Percentiles rank a stretch among this genome's conserved stretches.
Conservation (phyloP, 2,888 invertebrate species). For the Thera obeliscata region DNA sequence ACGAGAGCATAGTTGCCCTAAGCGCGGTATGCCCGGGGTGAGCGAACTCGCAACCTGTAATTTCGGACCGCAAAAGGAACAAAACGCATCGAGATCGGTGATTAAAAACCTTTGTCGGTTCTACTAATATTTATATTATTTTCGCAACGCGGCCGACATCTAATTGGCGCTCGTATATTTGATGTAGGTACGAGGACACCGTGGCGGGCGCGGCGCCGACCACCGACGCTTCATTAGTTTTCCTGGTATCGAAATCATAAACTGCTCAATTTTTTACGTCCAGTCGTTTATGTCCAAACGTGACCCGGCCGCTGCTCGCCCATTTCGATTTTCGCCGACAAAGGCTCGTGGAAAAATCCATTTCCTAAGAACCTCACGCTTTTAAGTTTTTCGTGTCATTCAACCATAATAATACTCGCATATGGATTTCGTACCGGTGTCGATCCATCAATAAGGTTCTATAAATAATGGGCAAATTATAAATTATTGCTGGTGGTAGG, state of each 20-base stretch:
- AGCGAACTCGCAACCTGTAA: slow-evolving; percentile 82
- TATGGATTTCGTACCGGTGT: slow-evolving; percentile 48
- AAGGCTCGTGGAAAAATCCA: slow-evolving; percentile 63
- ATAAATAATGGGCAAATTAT: slow-evolving; percentile 70
- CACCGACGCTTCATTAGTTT: slow-evolving; percentile 79
- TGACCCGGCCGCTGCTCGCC: slow-evolving; percentile 56
- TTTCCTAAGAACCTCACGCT: slow-evolving; percentile 53
- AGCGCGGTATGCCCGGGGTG: slow-evolving; percentile 77
- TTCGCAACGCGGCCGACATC: slow-evolving; percentile 82
- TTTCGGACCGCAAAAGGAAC: slow-evolving; percentile 84
- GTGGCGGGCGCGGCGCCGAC: slow-evolving; percentile 57
- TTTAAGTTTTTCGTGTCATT: slow-evolving; percentile 38
- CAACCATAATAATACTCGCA: slow-evolving; percentile 34
- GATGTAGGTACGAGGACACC: slow-evolving; percentile 64
- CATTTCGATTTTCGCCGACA: slow-evolving; percentile 56
- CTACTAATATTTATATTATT: slow-evolving; percentile 84
- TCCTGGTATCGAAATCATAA: slow-evolving; percentile 80
- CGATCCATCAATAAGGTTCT: slow-evolving; percentile 55
- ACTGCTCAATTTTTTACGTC: slow-evolving; percentile 71
- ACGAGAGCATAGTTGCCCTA: slow-evolving; percentile 80
- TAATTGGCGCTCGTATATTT: slow-evolving; percentile 79
- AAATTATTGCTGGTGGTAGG: slow-evolving; percentile 72
- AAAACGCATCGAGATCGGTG: slow-evolving; percentile 81
- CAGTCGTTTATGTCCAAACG: slow-evolving; percentile 69
- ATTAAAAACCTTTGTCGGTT: slow-evolving; percentile 85